A percentile compares a stretch with the other conserved stretches of the same genome.
These are phyloP conservation scores for Liolophura sinensis DNA, from an alignment of 1,140 invertebrate species.

Conservation along the genomic window DNA sequence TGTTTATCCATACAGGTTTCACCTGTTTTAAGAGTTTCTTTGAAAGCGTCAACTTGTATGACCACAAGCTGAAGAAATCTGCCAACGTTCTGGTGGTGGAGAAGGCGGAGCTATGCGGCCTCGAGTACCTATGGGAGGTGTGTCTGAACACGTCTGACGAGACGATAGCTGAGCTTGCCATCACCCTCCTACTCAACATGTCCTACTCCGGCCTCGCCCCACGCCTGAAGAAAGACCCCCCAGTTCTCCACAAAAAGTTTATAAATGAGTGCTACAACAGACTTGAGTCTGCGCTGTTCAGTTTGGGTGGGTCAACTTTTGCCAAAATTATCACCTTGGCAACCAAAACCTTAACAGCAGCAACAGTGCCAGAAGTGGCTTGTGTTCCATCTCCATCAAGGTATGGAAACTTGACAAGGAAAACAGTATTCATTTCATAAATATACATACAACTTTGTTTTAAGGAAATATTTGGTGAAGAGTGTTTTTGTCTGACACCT, in stretches of 20 bases:
- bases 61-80: conserved; percentile 56
- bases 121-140: conserved; percentile 64
- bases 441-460: too few species aligned
- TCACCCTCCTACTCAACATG: conserved; percentile 60
- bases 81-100: conserved; percentile 58
- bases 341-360: conserved; percentile 59
- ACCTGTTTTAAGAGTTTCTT: conserved; percentile 63
- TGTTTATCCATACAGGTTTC: conserved; percentile 50
- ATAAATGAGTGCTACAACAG: conserved; percentile 63
- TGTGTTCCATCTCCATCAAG: conserved; percentile 55
- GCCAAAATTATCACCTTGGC: conserved; percentile 57
- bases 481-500: too few species aligned
- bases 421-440: too few species aligned
- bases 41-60: conserved; percentile 62
- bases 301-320: conserved; percentile 56
- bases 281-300: conserved; percentile 58
- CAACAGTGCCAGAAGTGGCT: conserved; percentile 57
- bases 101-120: conserved; percentile 59
- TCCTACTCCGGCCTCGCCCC: conserved; percentile 59
- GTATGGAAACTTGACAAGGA: conserved; percentile 47
- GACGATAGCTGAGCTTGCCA: conserved; percentile 59
- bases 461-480: too few species aligned
- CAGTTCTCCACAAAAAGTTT: conserved; percentile 61
- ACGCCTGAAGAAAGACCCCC: conserved; percentile 61
- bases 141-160: conserved; percentile 60